phyloP scores from a whole-genome alignment of 2,888 invertebrate species.

The Amphimallon solstitiale region DNA sequence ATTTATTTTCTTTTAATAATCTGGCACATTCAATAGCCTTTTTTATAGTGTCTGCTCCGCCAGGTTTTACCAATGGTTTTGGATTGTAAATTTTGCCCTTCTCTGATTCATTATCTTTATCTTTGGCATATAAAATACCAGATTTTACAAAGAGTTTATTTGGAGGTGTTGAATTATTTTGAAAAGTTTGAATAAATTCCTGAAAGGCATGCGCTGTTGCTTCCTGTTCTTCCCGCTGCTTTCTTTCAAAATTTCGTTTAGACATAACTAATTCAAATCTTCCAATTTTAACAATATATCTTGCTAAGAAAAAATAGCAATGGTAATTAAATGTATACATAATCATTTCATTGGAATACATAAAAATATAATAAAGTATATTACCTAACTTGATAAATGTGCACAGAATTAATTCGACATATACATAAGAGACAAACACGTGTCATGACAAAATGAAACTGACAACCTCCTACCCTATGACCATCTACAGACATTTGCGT shows the following conservation, averaged over 20 bases:
- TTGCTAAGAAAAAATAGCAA: not conserved
- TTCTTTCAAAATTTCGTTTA: constrained; percentile 82
- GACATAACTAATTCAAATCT: constrained; percentile 57
- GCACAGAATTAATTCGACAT: too few species aligned
- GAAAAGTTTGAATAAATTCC: constrained; percentile 96
- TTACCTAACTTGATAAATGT: too few species aligned
- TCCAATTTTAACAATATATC: not conserved
- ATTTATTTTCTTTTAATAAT: constrained; percentile 70
- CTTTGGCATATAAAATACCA: constrained; percentile 89
- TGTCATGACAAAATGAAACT: too few species aligned
- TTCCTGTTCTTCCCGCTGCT: constrained; percentile 84
- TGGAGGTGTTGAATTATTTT: constrained; percentile 69
- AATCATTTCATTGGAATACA: too few species aligned
- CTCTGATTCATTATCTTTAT: constrained; percentile 83
- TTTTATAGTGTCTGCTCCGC: constrained; percentile 68
- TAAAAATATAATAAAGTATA: too few species aligned
- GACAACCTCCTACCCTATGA: too few species aligned
- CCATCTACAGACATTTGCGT: too few species aligned
- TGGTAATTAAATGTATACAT: not conserved
- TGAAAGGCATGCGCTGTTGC: constrained; percentile 91
- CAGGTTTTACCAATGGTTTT: constrained; percentile 73
- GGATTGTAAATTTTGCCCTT: constrained; percentile 92
- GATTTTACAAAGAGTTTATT: constrained; percentile 80
- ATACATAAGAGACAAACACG: too few species aligned
- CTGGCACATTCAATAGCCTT: constrained; percentile 75